Evolutionary conservation across 2,888 invertebrate genomes (phyloP), one percentile per base, ranked within the genome.

Genomic region (Xestia sexstrigata): DNA sequence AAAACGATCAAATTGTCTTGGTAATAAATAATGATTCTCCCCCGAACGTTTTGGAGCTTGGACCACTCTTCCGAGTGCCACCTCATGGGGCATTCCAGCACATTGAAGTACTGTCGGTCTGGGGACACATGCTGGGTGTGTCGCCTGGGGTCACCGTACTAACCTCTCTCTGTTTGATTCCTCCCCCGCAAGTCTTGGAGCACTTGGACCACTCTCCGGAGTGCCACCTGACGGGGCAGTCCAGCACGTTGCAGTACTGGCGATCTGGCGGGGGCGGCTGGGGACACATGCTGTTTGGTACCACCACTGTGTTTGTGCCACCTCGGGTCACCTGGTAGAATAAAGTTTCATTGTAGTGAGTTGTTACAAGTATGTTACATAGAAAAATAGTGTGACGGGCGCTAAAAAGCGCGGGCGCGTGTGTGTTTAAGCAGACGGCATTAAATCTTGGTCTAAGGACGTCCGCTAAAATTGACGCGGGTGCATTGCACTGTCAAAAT

Each of bases 261-360:
- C 99, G 97, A 92, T 99, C 98, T 0, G 98, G 98, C 0, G 99
- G 99, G 0, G 98, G 98, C 0, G 99, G 99, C 91, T 98, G 98
- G 0, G 99, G 99, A 91, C 99, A 99, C 98, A 99, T 98, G 92
- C 98, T 98, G 95, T 98, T 98, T 0, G 99, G 99, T n/a, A 99
- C 98, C 17, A 98, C 98, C 83, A 99, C 98, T 0, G 99, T 98
- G 92, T 99, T 99, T 58, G 98, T 98, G 23, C 98, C 98, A 2
- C 98, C 98, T 70, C 99, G 97, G 0, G 98, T 98, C 70, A 99
- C 98, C 96, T 98, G 97, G 13, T 30, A 13, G 47, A 63, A 20
- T 7, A 20, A 62, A 47, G 15, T 20, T 39, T 65, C 13, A 0
- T 23, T 62, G 30, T 11, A 62, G 5, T 63, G 5, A 6, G 13